Evolutionary conservation across 92 coral and sea anemone genomes (phyloP), one percentile per base, ranked within the genome.

Genomic region (Parazoanthus swiftii): DNA sequence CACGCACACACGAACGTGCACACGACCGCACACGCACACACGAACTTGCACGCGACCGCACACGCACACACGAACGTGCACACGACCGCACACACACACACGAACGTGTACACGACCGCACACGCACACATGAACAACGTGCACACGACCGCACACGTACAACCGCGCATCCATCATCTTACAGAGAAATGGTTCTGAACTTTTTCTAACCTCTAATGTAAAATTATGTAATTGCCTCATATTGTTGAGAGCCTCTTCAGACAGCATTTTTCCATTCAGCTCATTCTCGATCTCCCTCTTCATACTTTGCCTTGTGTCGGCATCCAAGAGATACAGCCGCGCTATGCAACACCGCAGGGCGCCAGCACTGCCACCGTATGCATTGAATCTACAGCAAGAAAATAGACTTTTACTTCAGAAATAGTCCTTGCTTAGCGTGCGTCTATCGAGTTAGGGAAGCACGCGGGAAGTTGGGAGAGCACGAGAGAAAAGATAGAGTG

Each of bases 311-410:
- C 80, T 95, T 26, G 84, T 68, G 11, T 81, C 89, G 44, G 82
- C 71, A 68, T 95, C 94, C 11, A 91, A 59, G 16, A 91, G 65
- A 59, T 67, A 89, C 58, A 95, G 58, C 18, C 98, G 84, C 15
- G 98, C 98, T 10, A 95, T 66, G 79, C 96, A 89, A 36, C 92
- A 79, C 73, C 87, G 76, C 46, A 95, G 15, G 2, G 92, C 86
- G 23, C 98, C 98, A 74, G 96, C 79, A 18, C 90, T 89, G 3
- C 94, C 98, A 9, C 98, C 98, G 79, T 93, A 95, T 14, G 96
- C 86, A 58, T 95, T 95, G 75, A 95, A 95, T 86, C 98, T 95
- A 80, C 3, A 77, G 76, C n/a, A 46, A 81, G 66, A 81, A 36
- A 80, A 3, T 7, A 50, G 35, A 23, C 6, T 20, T 78, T 43